Base-by-base conservation (phyloP, 2,888 invertebrate species). In the Agonopterix arenella region DNA sequence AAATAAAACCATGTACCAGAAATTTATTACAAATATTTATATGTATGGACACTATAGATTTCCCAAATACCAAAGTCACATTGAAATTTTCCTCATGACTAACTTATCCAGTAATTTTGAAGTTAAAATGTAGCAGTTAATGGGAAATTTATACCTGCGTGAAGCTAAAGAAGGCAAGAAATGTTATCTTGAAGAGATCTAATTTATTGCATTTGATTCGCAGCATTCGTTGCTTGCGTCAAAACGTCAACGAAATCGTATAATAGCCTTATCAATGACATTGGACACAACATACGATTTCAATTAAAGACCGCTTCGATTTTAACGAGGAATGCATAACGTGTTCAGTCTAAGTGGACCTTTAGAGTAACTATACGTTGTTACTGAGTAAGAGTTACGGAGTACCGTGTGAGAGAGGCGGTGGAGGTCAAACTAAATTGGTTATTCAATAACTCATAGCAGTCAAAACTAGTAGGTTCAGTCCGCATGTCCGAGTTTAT, bases 211-310 rank as follows among this genome's bases (percentile, higher is more conserved):
- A 52, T 67, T 70, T 63, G 68, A 76, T 80, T 78, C 68, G 73
- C 77, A 65, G 66, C 61, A 57, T 52, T 52, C 47, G 55, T 58
- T 11, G 11, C 61, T 68, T 68, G 66, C 63, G 65, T 70, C 68
- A 62, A 65, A 61, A 62, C 64, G 65, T 73, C 73, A 75, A 70
- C 64, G 67, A 62, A 76, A 68, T 67, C 64, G 62, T 67, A 64
- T 69, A 49, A 63, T 68, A 58, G 57, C 62, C 73, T 84, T 88
- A 88, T 88, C 88, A 67, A 64, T 66, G 70, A 73, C 69, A 71
- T 68, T 78, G 68, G 78, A 82, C 79, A 78, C 80, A 80, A 89
- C 89, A 89, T 76, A 85, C 80, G 82, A 88, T 84, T 85, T 88
- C 88, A 88, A 89, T 89, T 89, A 88, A 80, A 84, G 76, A 73